Base-by-base conservation (phyloP, 2,797 vertebrate species). In the Sebastes dallii region DNA sequence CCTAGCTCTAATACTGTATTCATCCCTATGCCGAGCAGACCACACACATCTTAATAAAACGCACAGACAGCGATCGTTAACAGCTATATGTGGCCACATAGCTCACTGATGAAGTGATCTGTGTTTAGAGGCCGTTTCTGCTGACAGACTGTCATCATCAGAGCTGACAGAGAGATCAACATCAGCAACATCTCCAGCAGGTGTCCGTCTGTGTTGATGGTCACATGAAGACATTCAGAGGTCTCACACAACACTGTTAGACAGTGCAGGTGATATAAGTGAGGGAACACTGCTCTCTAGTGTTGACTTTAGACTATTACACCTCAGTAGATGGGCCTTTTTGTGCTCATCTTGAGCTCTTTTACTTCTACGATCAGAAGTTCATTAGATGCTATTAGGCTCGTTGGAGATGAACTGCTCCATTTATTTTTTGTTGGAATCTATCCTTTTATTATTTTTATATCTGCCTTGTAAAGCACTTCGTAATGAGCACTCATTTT, bases 221-320 rank as follows among this genome's bases (percentile, higher is more conserved):
- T 32, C 42, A 1, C 8, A 36, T 27, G 24, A 22, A 56, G 55
- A 25, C 4, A 24, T 4, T 11, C 22, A 29, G n/a, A 68, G 7
- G 60, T 64, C 34, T 54, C 13, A 20, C 39, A 6, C 12, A 36
- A 14, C 42, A 4, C 25, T 18, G 4, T 3, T 6, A 36, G 10
- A 30, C 3, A 24, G 25, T 1, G 3, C 3, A 9, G 13, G 2
- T 5, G 24, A 9, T 24, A 56, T 55, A 5, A 36, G 18, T 69
- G 66, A 74, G 77, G 27, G 0, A 29, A 69, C 34, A 22, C 75
- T 70, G 88, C 77, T 0, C 82, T 80, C 88, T 83, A 64, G 80
- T 85, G 90, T 3, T 70, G 30, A 0, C 1, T 11, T 54, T 1
- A 5, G 11, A 70, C 76, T 11, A 62, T 1, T 5, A 13, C 66